Evolutionary conservation across 2,113 vertebrate species (phyloP).

Genomic region (Hystrix cristata): DNA sequence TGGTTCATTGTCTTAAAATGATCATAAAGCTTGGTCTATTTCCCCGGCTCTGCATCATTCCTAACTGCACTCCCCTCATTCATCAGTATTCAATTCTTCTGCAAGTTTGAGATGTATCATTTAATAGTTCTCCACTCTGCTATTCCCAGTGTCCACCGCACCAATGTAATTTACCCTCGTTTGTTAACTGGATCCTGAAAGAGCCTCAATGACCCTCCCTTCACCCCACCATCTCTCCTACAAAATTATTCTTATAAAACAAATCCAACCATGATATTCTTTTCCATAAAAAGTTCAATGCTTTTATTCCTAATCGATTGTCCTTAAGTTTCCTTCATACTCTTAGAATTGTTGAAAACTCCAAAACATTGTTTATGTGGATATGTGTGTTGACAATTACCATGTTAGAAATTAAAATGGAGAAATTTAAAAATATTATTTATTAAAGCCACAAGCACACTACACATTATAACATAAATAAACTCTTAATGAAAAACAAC

Average conservation of each 20-base stretch:
- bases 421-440: background rate
- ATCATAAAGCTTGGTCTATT: background rate
- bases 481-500: background rate
- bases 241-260: background rate
- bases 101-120: background rate
- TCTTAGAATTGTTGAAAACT: conserved; percentile 1
- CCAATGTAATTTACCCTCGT: background rate
- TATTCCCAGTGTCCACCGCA: background rate
- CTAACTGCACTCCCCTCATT: background rate
- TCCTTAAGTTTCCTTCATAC: background rate
- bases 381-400: background rate
- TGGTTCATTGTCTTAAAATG: background rate
- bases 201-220: background rate
- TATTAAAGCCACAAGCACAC: background rate
- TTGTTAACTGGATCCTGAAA: background rate
- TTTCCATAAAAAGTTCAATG: background rate
- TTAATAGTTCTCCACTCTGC: background rate
- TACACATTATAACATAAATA: background rate
- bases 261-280: background rate
- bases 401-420: background rate
- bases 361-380: background rate
- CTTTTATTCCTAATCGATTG: background rate
- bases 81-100: background rate
- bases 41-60: background rate
- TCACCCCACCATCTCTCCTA: background rate